Base-by-base conservation (phyloP, 2,113 vertebrate species). In the Ptychochromis oligacanthus region DNA sequence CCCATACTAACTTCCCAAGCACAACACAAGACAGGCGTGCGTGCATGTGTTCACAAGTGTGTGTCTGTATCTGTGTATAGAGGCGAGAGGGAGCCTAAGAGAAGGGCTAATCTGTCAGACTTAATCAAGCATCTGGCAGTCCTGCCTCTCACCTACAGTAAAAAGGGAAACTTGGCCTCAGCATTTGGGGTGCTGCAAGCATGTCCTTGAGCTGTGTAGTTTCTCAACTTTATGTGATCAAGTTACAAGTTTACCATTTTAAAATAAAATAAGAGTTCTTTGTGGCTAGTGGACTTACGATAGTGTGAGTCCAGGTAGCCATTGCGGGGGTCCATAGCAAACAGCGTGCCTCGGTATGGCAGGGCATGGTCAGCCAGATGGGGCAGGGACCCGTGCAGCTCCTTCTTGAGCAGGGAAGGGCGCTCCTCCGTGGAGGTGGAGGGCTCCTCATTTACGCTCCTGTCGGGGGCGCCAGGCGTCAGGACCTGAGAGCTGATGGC, bases 271-370 rank as follows among this genome's bases (percentile, higher is more conserved):
- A 49, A 54, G n/a, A n/a, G 11, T 10, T 14, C 24, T 75, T 61
- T 46, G 17, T 11, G 18, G n/a, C 38, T 3, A 4, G n/a, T 11
- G 0, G 15, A 98, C 98, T 98, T 95, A 99, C 98, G 92, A 76
- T 99, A 99, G 88, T 99, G 97, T 54, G 97, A 95, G 65, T 99
- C 98, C 91, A 99, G 95, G 93, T 99, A 99, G 78, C 97, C 97
- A 0, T 98, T 98, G 40, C 97, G 96, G 59, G 97, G 98, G 90
- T 99, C 98, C 97, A 99, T 98, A 28, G 98, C 93, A 76, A 99
- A 99, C 77, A 99, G 95, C 0, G 98, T 97, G 80, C 98, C 97
- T 0, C 98, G 95, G 88, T 99, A 99, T 1, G 98, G 97, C 75
- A 99, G 92, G 0, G 97, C 96, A 90, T 97, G 97, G 80, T 99